These are phyloP conservation scores for Acleris holmiana DNA, from an alignment of 2,888 invertebrate species.

Conservation along the genomic window DNA sequence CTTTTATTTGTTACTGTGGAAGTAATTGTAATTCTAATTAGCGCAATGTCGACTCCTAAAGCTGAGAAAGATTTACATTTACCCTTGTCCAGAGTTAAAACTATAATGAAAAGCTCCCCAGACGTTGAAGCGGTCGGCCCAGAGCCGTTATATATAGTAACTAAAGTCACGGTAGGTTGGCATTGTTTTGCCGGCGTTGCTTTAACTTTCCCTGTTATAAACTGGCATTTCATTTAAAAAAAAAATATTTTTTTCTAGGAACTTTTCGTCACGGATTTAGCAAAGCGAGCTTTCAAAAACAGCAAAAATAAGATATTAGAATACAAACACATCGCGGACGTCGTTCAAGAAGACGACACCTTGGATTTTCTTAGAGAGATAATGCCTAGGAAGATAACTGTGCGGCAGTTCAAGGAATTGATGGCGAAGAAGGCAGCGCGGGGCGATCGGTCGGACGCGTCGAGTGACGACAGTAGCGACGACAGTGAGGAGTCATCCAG, in stretches of 20 bases:
- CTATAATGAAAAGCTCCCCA: constrained; percentile 95
- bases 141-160: constrained; percentile 89
- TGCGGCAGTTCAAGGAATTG: constrained; percentile 86
- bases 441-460: constrained; percentile 61
- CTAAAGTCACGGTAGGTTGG: constrained; percentile 89
- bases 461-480: constrained; percentile 68
- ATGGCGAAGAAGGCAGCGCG: constrained; percentile 84
- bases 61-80: constrained; percentile 83
- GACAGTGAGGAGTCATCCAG: constrained; percentile 67
- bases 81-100: constrained; percentile 89
- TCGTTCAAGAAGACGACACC: constrained; percentile 87
- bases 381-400: constrained; percentile 89
- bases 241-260: constrained; percentile 78
- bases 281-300: constrained; percentile 85
- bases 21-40: not conserved
- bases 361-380: constrained; percentile 89
- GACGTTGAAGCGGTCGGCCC: constrained; percentile 91
- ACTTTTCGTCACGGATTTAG: constrained; percentile 87
- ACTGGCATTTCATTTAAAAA: constrained; percentile 40
- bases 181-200: constrained; percentile 16
- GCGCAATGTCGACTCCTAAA: constrained; percentile 72
- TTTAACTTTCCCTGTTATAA: constrained; percentile 24
- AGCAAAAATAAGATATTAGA: constrained; percentile 83
- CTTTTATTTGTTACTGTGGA: not conserved
- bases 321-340: constrained; percentile 89